Evolutionary conservation across 2,888 invertebrate species (phyloP), one percentile per base, ranked within the genome.

Genomic region (Embidobia sp.): DNA sequence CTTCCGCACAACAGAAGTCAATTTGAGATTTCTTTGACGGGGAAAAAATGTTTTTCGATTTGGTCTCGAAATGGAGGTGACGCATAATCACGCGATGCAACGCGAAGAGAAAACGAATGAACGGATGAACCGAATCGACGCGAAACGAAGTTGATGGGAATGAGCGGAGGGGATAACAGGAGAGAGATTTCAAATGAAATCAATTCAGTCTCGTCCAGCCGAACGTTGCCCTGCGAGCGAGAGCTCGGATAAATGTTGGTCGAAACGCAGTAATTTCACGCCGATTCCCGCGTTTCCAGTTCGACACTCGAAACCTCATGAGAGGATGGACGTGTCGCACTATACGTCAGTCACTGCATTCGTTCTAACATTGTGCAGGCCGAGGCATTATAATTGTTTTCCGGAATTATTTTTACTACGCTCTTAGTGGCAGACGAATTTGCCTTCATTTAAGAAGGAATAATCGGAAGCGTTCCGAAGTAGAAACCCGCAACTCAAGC

Each of bases 141-240:
- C 46, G 63, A 78, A 72, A 75, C 66, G 76, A 80, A 79, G 81
- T 81, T 81, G 78, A 81, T 77, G 75, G 82, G 80, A 80, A 79
- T 80, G 80, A 70, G 44, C 57, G 77, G 80, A 79, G 80, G 81
- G 73, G 64, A 57, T 48, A 69, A 75, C 51, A 49, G 76, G 49
- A 66, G 74, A 76, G 77, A 84, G 82, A 85, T 86, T 88, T 87
- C 85, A 88, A 89, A 89, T 85, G 88, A 88, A 89, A 89, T 89
- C 88, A 89, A 89, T 89, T 88, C 87, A 83, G 86, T 86, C 85
- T 83, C 85, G 87, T 86, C 87, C 87, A 84, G 86, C 84, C 85
- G 83, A 86, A 85, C 84, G 86, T 87, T 87, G 85, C 85, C 83
- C 84, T 85, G 77, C 78, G 66, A 74, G 78, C 76, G 73, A 72